phyloP scores from a whole-genome alignment of 2,113 vertebrate species.

The Climacteris rufus region DNA sequence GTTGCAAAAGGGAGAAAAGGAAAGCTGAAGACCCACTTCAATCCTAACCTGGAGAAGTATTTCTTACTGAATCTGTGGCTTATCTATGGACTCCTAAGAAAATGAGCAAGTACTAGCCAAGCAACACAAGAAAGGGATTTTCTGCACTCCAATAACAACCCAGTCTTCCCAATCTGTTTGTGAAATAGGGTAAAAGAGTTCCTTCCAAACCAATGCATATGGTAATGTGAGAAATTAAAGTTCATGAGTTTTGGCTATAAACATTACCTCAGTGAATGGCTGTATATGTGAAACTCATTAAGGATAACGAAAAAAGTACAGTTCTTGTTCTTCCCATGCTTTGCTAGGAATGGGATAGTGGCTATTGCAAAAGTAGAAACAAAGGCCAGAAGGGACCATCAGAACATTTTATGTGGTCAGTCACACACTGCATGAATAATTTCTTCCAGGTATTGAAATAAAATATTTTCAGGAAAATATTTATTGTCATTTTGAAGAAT shows the following conservation, averaged over 20 bases:
- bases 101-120: not conserved
- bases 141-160: not conserved
- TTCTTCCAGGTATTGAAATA: not conserved
- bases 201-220: not conserved
- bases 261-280: not conserved
- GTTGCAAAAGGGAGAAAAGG: not conserved
- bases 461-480: not conserved
- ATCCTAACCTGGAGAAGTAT: not conserved
- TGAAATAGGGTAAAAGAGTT: not conserved
- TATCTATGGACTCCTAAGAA: not conserved
- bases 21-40: not conserved
- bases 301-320: not conserved
- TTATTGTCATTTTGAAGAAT: not conserved
- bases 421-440: not conserved
- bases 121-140: not conserved
- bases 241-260: not conserved
- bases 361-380: not conserved
- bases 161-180: not conserved
- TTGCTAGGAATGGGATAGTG: not conserved
- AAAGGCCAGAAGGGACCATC: not conserved
- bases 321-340: not conserved
- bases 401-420: not conserved
- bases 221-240: not conserved
- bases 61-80: not conserved
- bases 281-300: not conserved